A percentile compares a stretch with the other conserved stretches of the same genome.
These are phyloP conservation scores for Aptenodytes patagonicus DNA, from an alignment of 2,113 vertebrate species.

Conservation along the genomic window DNA sequence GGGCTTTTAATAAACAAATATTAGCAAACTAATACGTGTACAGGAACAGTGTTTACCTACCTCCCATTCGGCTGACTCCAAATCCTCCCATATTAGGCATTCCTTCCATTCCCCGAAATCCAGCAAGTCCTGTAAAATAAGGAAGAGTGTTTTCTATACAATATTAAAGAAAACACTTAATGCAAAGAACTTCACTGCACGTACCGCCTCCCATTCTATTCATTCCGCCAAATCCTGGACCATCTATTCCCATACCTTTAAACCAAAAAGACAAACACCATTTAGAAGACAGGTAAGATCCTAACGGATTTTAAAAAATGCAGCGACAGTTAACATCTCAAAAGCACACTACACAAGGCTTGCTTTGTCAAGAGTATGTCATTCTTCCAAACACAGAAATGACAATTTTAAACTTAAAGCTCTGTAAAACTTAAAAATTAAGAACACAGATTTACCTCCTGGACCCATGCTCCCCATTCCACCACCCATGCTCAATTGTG, in stretches of 20 bases:
- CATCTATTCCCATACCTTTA: slow-evolving; percentile 89
- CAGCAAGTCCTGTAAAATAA: slow-evolving; percentile 81
- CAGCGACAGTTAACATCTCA: background rate
- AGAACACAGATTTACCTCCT: slow-evolving; percentile 79
- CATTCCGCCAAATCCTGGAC: slow-evolving; percentile 88
- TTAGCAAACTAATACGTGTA: background rate
- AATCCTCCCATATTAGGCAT: slow-evolving; percentile 91
- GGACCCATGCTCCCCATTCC: slow-evolving; percentile 88
- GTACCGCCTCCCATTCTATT: slow-evolving; percentile 88
- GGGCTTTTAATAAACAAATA: background rate
- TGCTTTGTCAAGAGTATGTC: background rate
- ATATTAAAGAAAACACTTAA: background rate
- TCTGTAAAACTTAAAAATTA: background rate
- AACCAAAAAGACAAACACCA: slow-evolving; percentile 53
- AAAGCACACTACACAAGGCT: background rate
- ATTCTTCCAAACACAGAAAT: background rate
- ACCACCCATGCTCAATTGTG: slow-evolving; percentile 83
- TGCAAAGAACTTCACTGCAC: slow-evolving; percentile 34
- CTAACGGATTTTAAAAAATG: background rate
- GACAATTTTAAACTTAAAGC: background rate
- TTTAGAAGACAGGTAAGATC: background rate
- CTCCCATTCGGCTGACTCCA: slow-evolving; percentile 90
- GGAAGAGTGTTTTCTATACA: slow-evolving; percentile 18
- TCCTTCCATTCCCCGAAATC: slow-evolving; percentile 89
- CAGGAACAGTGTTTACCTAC: slow-evolving; percentile 63